phyloP scores from a whole-genome alignment of 2,888 invertebrate genomes.

The Fabriciana adippe region DNA sequence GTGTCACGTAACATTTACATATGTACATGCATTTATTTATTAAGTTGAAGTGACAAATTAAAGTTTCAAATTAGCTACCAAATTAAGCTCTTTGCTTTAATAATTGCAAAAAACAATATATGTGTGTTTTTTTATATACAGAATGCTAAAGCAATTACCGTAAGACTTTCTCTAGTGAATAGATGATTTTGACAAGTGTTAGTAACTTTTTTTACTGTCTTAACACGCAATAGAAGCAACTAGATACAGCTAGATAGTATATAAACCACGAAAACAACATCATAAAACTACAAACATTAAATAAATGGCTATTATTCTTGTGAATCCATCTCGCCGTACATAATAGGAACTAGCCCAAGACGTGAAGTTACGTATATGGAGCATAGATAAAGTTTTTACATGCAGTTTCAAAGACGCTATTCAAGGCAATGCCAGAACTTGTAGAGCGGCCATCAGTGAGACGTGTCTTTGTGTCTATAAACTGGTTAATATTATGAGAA shows the following conservation, averaged over 20 bases:
- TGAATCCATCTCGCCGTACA: constrained; percentile 11
- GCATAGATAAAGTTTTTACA: constrained; percentile 24
- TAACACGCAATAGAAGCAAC: too few relatives aligned
- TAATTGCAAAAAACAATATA: too few relatives aligned
- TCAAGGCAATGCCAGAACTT: constrained; percentile 25
- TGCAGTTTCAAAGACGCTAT: constrained; percentile 19
- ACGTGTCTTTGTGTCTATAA: constrained; percentile 16
- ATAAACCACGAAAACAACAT: constrained; percentile 10
- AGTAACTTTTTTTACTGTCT: too few relatives aligned
- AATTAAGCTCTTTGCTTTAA: too few relatives aligned
- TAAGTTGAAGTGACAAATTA: too few relatives aligned
- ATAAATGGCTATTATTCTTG: constrained; percentile 7
- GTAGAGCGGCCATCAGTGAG: constrained; percentile 5
- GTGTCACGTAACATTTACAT: too few relatives aligned
- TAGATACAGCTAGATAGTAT: neutral
- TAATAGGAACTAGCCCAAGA: constrained; percentile 17
- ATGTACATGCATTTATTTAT: too few relatives aligned
- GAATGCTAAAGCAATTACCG: too few relatives aligned
- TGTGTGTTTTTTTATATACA: too few relatives aligned
- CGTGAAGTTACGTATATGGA: constrained; percentile 16
- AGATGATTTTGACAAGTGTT: too few relatives aligned
- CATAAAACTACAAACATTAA: constrained; percentile 12
- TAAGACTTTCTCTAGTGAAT: too few relatives aligned
- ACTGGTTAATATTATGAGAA: constrained; percentile 15
- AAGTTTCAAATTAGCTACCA: too few relatives aligned